phyloP scores from a whole-genome alignment of 2,888 invertebrate species.

The Lysandra coridon region DNA sequence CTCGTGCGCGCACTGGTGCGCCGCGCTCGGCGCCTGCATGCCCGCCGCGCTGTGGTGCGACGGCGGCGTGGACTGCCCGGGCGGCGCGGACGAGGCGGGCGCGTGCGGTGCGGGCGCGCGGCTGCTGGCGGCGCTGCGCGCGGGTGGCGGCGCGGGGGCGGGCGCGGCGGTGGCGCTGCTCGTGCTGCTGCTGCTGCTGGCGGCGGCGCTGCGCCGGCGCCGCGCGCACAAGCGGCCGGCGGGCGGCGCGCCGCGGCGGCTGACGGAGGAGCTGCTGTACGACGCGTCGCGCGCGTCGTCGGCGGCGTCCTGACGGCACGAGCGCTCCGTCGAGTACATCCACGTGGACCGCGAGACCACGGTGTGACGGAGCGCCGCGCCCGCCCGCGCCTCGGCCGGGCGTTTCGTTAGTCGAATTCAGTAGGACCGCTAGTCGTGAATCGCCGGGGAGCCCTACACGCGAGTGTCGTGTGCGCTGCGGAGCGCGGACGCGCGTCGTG shows the following conservation, averaged over 20 bases:
- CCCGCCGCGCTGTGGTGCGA: conserved; percentile 81
- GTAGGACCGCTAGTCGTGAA: conserved; percentile 12
- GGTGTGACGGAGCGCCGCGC: conserved; percentile 83
- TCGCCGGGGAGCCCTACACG: not conserved
- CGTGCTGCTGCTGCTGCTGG: conserved; percentile 57
- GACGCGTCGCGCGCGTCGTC: conserved; percentile 81
- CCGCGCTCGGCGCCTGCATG: conserved; percentile 89
- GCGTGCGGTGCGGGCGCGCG: conserved; percentile 55
- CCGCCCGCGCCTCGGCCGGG: conserved; percentile 3
- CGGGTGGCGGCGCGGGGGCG: conserved; percentile 67
- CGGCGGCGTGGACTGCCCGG: conserved; percentile 80
- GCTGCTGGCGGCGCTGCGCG: conserved; percentile 82
- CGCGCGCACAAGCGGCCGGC: conserved; percentile 80
- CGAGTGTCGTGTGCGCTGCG: not conserved
- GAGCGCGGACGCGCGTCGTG: not conserved
- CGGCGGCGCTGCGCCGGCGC: conserved; percentile 79
- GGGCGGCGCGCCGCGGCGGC: conserved; percentile 81
- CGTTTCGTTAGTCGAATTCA: conserved; percentile 31
- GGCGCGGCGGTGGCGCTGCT: conserved; percentile 77
- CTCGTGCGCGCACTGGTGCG: conserved; percentile 76
- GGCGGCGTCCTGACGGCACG: conserved; percentile 91
- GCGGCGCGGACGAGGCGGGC: conserved; percentile 85
- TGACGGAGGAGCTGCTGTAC: conserved; percentile 85
- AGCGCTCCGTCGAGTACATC: conserved; percentile 94
- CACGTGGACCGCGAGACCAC: conserved; percentile 96